These are phyloP conservation scores for Sakesphorus luctuosus DNA, from an alignment of 2,113 vertebrate genomes.

Conservation along the genomic window DNA sequence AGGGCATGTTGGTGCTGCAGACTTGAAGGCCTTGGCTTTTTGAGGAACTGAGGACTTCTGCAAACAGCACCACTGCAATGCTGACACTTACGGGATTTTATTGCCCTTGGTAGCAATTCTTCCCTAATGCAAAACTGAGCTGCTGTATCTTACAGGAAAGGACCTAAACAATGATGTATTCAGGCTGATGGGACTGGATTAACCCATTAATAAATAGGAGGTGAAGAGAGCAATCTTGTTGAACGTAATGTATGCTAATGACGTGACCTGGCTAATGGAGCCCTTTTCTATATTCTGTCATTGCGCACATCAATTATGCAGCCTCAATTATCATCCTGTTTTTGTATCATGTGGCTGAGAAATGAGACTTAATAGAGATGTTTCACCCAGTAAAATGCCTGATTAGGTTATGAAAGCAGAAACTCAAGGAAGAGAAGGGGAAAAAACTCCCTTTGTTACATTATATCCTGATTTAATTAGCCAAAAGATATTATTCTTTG, in stretches of 20 bases:
- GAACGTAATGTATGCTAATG: slow-evolving; percentile 77
- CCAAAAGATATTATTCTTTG: slow-evolving; percentile 46
- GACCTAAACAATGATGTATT: slow-evolving; percentile 63
- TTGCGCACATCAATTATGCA: slow-evolving; percentile 71
- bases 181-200: slow-evolving; percentile 66
- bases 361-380: slow-evolving; percentile 74
- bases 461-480: slow-evolving; percentile 66
- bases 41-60: neutral
- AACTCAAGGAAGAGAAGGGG: slow-evolving; percentile 47
- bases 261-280: slow-evolving; percentile 76
- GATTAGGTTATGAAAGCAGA: slow-evolving; percentile 74
- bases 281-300: slow-evolving; percentile 74
- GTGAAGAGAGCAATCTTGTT: slow-evolving; percentile 76
- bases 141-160: slow-evolving; percentile 60
- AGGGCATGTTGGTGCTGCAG: neutral
- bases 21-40: neutral
- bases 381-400: slow-evolving; percentile 69
- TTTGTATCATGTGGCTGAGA: slow-evolving; percentile 66
- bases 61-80: neutral
- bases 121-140: slow-evolving; percentile 44
- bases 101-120: slow-evolving; percentile 7
- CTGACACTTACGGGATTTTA: slow-evolving; percentile 20
- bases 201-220: slow-evolving; percentile 76
- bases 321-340: slow-evolving; percentile 73
- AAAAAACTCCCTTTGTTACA: slow-evolving; percentile 22